These are phyloP conservation scores for Spheniscus mendiculus DNA, from an alignment of 2,113 vertebrate species.

Conservation along the genomic window DNA sequence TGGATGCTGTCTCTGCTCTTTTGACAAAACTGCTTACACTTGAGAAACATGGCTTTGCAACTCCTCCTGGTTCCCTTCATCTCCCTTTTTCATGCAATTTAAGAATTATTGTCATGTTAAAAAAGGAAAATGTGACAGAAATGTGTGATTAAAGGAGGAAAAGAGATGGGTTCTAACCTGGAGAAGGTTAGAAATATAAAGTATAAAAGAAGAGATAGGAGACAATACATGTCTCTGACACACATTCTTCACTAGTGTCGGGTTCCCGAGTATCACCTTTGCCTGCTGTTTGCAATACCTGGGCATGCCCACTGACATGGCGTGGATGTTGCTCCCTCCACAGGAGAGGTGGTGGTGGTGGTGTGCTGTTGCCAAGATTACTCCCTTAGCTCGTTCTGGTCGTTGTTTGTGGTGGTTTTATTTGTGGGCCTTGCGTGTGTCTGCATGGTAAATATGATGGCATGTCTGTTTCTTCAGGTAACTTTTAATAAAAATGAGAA, in stretches of 20 bases:
- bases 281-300: neutral
- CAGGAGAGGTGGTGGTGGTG: neutral
- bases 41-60: neutral
- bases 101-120: neutral
- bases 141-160: neutral
- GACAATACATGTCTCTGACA: rapidly evolving
- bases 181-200: neutral
- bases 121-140: neutral
- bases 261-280: neutral
- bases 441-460: rapidly evolving
- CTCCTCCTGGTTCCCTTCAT: neutral
- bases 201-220: neutral
- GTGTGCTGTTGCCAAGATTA: neutral
- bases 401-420: neutral
- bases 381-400: neutral
- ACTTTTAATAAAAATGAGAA: neutral
- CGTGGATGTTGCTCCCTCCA: neutral
- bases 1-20: neutral
- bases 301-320: rapidly evolving
- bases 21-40: neutral
- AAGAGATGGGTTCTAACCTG: neutral
- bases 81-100: neutral
- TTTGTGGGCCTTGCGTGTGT: neutral
- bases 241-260: rapidly evolving
- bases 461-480: neutral